Conservation (phyloP, 2,888 invertebrate genomes). For the Pocota personata region DNA sequence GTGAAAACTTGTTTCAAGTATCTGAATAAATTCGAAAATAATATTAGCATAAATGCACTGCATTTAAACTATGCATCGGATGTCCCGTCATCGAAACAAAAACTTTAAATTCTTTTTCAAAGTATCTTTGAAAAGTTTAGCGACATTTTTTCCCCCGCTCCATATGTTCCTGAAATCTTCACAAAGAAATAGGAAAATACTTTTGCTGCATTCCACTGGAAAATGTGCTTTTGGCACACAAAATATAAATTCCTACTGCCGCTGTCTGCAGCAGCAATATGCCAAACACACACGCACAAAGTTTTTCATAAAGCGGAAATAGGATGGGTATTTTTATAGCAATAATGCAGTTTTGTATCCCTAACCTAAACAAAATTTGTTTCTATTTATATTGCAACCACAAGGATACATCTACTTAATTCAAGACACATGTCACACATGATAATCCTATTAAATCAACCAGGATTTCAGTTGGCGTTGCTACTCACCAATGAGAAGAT, state of each 20-base stretch:
- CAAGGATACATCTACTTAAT: not conserved
- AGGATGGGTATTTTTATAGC: not conserved
- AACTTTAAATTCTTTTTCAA: not conserved
- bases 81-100: not conserved
- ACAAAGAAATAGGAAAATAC: not conserved
- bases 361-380: not conserved
- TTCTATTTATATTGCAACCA: not conserved
- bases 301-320: not conserved
- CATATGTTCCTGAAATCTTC: not conserved
- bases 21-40: not conserved
- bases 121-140: slow-evolving; percentile 2
- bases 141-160: not conserved
- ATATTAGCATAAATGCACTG: slow-evolving; percentile 12
- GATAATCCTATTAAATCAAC: not conserved
- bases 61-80: not conserved
- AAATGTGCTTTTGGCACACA: not conserved
- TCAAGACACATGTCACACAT: not conserved
- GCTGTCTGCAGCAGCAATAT: not conserved
- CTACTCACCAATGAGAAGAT: not conserved
- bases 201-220: not conserved
- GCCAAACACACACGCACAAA: not conserved
- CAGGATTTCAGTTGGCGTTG: not conserved
- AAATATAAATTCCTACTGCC: not conserved
- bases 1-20: not conserved
- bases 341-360: not conserved